Percentiles rank a stretch among this genome's conserved stretches.
Evolutionary conservation across 2,888 invertebrate species (phyloP).

Genomic region (Acronicta aceris): DNA sequence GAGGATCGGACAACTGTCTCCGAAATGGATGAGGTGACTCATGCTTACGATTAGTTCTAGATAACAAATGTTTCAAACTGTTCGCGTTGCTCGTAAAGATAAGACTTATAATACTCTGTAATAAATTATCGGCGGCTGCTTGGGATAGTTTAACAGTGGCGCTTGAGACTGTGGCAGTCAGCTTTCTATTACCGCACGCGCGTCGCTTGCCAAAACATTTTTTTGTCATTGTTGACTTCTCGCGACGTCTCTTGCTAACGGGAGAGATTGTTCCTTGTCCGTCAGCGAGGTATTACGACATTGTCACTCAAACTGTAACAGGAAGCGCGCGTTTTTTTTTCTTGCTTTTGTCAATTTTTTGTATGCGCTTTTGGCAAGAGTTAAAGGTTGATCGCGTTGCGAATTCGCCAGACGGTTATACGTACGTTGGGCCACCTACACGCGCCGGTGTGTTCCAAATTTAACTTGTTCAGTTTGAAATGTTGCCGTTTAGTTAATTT

Average conservation of each 20-base stretch:
- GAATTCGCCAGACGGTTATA: constrained; percentile 67
- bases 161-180: constrained; percentile 66
- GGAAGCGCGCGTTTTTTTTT: constrained; percentile 68
- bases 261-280: constrained; percentile 71
- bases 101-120: constrained; percentile 62
- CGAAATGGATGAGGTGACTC: constrained; percentile 91
- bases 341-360: constrained; percentile 55
- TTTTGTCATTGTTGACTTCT: constrained; percentile 79
- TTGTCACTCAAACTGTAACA: constrained; percentile 71
- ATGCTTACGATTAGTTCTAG: constrained; percentile 57
- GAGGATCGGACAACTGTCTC: constrained; percentile 91
- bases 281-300: constrained; percentile 64
- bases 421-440: constrained; percentile 67
- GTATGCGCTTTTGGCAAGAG: constrained; percentile 69
- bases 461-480: constrained; percentile 73
- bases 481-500: constrained; percentile 48
- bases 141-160: constrained; percentile 69
- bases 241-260: constrained; percentile 67
- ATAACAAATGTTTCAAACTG: constrained; percentile 58
- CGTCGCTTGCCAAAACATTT: constrained; percentile 77
- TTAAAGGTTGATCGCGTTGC: constrained; percentile 57
- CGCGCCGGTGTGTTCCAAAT: constrained; percentile 74
- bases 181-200: constrained; percentile 65
- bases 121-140: constrained; percentile 73
- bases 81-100: constrained; percentile 65